A percentile compares a stretch with the other conserved stretches of the same genome.
phyloP scores from a whole-genome alignment of 1,140 invertebrate species.

The Panulirus ornatus region DNA sequence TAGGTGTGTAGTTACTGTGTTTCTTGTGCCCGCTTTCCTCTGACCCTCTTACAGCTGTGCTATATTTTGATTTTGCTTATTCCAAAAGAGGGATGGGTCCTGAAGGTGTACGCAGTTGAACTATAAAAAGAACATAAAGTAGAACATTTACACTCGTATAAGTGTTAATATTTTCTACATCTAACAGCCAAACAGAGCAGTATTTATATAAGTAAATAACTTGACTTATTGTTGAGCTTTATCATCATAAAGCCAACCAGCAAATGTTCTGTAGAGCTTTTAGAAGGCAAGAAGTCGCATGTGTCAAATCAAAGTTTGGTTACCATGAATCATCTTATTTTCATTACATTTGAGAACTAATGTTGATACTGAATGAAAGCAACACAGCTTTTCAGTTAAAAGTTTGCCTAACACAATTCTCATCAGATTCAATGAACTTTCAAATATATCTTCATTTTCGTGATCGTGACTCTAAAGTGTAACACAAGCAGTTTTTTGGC shows the following conservation, averaged over 20 bases:
- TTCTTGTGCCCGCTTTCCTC: slow-evolving; percentile 38
- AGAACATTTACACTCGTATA: neutral
- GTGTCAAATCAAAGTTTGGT: neutral
- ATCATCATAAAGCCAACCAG: too few relatives aligned
- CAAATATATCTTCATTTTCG: neutral
- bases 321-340: neutral
- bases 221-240: too few relatives aligned
- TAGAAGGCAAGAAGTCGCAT: neutral
- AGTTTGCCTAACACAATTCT: too few relatives aligned
- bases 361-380: neutral
- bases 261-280: too few relatives aligned
- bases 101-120: neutral
- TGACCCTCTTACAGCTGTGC: slow-evolving; percentile 25
- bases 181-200: neutral
- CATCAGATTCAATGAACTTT: neutral
- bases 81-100: neutral
- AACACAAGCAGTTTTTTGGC: too few relatives aligned
- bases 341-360: neutral
- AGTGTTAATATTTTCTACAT: neutral
- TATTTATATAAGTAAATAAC: neutral
- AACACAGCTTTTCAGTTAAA: neutral
- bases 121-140: neutral
- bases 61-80: slow-evolving; percentile 10
- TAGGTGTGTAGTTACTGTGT: slow-evolving; percentile 71
- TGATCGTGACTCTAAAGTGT: neutral